Evolutionary conservation across 2,888 invertebrate genomes (phyloP).

Genomic region (Anticlea derivata): DNA sequence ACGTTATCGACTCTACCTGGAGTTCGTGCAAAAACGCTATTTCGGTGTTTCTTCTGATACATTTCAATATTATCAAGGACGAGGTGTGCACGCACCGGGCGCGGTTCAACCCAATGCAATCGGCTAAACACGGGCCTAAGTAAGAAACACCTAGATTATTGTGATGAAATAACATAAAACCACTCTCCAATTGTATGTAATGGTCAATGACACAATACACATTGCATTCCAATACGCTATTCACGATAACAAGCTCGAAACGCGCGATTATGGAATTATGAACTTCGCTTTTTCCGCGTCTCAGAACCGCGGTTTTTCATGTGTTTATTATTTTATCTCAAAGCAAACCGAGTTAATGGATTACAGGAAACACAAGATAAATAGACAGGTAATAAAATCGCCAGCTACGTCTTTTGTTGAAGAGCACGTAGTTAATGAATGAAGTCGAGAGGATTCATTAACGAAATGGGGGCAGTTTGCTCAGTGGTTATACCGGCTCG

Average conservation of each 20-base stretch:
- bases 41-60: slow-evolving; percentile 29
- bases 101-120: slow-evolving; percentile 21
- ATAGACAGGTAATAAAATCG: slow-evolving; percentile 29
- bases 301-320: slow-evolving; percentile 33
- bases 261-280: slow-evolving; percentile 21
- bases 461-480: slow-evolving; percentile 49
- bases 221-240: slow-evolving; percentile 10
- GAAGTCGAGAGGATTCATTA: slow-evolving; percentile 40
- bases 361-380: slow-evolving; percentile 40
- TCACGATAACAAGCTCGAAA: slow-evolving; percentile 12
- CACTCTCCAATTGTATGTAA: slow-evolving; percentile 4
- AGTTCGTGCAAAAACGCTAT: slow-evolving; percentile 33
- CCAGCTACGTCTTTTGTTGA: slow-evolving; percentile 18
- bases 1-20: slow-evolving; percentile 26
- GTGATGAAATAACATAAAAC: slow-evolving; percentile 28
- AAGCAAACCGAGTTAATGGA: slow-evolving; percentile 40
- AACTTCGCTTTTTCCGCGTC: slow-evolving; percentile 30
- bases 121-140: slow-evolving; percentile 30
- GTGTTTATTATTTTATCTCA: slow-evolving; percentile 42
- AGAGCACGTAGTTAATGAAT: slow-evolving; percentile 32
- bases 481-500: slow-evolving; percentile 38
- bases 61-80: slow-evolving; percentile 35
- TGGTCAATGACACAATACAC: slow-evolving; percentile 25
- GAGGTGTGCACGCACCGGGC: slow-evolving; percentile 26
- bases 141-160: slow-evolving; percentile 22